Percentiles rank a stretch among this genome's conserved stretches.
Evolutionary conservation across 2,888 invertebrate species (phyloP).

Genomic region (Automeris io): DNA sequence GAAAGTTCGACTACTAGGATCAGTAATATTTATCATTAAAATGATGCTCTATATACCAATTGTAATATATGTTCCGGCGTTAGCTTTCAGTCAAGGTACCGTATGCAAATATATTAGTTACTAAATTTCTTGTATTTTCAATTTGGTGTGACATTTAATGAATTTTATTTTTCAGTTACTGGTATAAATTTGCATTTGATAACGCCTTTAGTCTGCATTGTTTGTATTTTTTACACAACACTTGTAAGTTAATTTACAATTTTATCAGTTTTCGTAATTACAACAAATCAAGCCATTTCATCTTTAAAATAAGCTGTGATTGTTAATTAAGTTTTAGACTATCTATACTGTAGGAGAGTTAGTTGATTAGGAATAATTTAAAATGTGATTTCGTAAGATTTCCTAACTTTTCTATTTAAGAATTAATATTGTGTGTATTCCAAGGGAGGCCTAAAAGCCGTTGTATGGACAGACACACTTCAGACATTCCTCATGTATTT

Average conservation of each 20-base stretch:
- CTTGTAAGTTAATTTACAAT: slow-evolving; percentile 76
- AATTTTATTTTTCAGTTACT: slow-evolving; percentile 79
- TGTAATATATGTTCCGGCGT: slow-evolving; percentile 91
- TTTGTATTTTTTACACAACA: slow-evolving; percentile 96
- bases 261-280: too few species aligned
- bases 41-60: slow-evolving; percentile 88
- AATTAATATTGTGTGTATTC: not conserved
- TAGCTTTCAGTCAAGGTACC: slow-evolving; percentile 89
- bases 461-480: slow-evolving; percentile 88
- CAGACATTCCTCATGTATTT: slow-evolving; percentile 86
- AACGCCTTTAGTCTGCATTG: slow-evolving; percentile 86
- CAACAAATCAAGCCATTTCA: too few species aligned
- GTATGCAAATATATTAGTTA: not conserved
- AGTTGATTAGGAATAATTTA: too few species aligned
- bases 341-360: too few species aligned
- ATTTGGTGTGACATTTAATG: not conserved
- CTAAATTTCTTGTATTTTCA: slow-evolving; percentile 9
- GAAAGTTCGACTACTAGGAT: slow-evolving; percentile 81
- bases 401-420: too few species aligned
- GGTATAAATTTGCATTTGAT: slow-evolving; percentile 88
- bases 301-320: too few species aligned
- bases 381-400: too few species aligned
- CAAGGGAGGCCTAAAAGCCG: slow-evolving; percentile 86
- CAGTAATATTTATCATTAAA: slow-evolving; percentile 82
- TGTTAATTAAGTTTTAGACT: too few species aligned